phyloP scores from a whole-genome alignment of 2,797 vertebrate genomes.

The Pogonophryne albipinna region DNA sequence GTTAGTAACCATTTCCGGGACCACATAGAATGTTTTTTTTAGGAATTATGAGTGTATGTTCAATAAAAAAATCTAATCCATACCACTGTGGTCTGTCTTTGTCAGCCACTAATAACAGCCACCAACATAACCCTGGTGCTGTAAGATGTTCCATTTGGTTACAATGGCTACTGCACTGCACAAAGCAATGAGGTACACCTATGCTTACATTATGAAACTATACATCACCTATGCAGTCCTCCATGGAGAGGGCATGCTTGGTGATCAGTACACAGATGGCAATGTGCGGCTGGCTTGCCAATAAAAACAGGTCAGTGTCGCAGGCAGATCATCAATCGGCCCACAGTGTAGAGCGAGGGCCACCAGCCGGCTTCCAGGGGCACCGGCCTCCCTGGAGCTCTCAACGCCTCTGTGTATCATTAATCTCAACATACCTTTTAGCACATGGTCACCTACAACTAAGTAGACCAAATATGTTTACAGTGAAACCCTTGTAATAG shows the following conservation, averaged over 20 bases:
- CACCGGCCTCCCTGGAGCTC: conserved; percentile 49
- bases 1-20: not conserved
- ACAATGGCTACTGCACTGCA: not conserved
- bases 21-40: not conserved
- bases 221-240: conserved; percentile 43
- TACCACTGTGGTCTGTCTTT: not conserved
- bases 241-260: conserved; percentile 25
- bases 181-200: conserved; percentile 20
- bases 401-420: conserved; percentile 68
- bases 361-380: conserved; percentile 45
- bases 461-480: conserved; percentile 74
- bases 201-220: conserved; percentile 59
- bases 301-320: conserved; percentile 73
- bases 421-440: conserved; percentile 75
- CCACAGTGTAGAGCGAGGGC: conserved; percentile 40
- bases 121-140: not conserved
- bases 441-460: conserved; percentile 58
- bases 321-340: conserved; percentile 73
- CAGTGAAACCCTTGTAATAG: conserved; percentile 69
- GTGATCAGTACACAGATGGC: conserved; percentile 41
- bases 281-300: conserved; percentile 24
- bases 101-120: not conserved
- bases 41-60: no score
- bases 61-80: not conserved
- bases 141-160: not conserved